Conservation (phyloP, 1,140 invertebrate species). For the Drosophila pallidifrons region DNA sequence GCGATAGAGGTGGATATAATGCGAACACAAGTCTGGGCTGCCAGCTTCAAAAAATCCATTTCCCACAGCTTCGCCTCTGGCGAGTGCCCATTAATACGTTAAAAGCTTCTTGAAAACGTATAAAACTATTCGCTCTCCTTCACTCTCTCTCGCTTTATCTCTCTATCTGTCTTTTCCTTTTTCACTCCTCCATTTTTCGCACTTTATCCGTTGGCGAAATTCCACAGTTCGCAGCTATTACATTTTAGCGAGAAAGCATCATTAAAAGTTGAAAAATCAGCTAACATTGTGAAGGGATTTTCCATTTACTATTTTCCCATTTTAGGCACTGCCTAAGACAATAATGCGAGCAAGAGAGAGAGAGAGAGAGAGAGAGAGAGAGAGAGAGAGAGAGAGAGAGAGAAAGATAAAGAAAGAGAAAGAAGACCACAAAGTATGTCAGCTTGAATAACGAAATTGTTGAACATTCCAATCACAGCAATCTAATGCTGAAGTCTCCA, state of each 20-base stretch:
- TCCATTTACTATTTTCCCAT: conserved; percentile 2
- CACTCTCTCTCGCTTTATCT: not conserved
- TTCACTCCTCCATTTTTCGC: conserved; percentile 1
- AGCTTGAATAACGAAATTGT: conserved; percentile 24
- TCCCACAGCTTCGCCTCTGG: conserved; percentile 1
- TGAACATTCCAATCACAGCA: conserved; percentile 5
- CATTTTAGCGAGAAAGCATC: conserved; percentile 65
- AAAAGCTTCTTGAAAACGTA: conserved; percentile 80
- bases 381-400: not conserved
- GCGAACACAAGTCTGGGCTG: not conserved
- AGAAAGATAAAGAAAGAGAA: not conserved
- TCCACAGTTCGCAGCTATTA: conserved; percentile 31
- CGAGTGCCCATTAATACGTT: conserved; percentile 79
- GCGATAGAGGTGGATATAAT: not conserved
- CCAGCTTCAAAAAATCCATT: conserved; percentile 19
- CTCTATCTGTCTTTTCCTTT: no score
- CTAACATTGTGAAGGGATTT: conserved; percentile 46
- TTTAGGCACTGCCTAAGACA: conserved; percentile 15
- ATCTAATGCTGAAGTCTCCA: not conserved
- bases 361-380: not conserved
- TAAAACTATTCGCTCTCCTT: conserved; percentile 70
- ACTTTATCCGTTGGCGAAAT: conserved; percentile 16
- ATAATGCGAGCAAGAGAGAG: not conserved
- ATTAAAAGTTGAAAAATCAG: conserved; percentile 80
- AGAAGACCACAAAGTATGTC: conserved; percentile 29